Base-by-base conservation (phyloP, 2,113 vertebrate species). In the Stigmatopora nigra region DNA sequence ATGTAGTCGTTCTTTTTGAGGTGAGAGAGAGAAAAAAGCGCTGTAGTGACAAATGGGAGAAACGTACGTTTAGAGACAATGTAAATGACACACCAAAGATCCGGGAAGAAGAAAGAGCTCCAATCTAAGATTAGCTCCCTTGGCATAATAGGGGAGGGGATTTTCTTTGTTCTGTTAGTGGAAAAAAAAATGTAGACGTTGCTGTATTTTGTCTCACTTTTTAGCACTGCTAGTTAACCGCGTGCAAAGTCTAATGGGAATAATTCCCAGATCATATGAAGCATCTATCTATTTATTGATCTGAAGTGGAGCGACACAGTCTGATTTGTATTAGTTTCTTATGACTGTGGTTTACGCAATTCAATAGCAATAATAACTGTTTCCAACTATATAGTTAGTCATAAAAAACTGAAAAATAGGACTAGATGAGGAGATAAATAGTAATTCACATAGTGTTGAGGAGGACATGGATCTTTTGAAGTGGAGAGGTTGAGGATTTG, bases 401-500 rank as follows among this genome's bases (percentile, higher is more conserved):
- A 14, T 46, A 8, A 13, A 46, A 8, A 8, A 14, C 13, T 11
- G 45, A 11, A 46, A 46, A 46, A 13, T 9, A 31, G 25, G 25
- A 31, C 25, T 31, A 31, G 1, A 19, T 52, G 14, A 56, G 55
- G 51, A 48, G 60, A 56, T 13, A 38, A 52, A n/a, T 19, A n/a
- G 5, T 61, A 65, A 19, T 17, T 53, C 22, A 11, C 9, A 25
- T 36, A 36, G 56, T 7, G 11, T 3, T 8, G 35, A 38, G 56
- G 22, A 55, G 10, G 11, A 68, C 66, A 25, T 35, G 45, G 61
- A 66, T 25, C 44, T 31, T 15, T 22, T 31, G 35, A 60, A 45
- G 47, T 7, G 53, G 58, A 0, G 1, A 19, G 57, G 64, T 46
- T 3, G 36, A 12, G 63, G 62, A 58, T 49, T 59, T n/a, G 17